Evolutionary conservation across 2,797 vertebrate genomes (phyloP), one percentile per base, ranked within the genome.

Genomic region (Nothura maculosa): DNA sequence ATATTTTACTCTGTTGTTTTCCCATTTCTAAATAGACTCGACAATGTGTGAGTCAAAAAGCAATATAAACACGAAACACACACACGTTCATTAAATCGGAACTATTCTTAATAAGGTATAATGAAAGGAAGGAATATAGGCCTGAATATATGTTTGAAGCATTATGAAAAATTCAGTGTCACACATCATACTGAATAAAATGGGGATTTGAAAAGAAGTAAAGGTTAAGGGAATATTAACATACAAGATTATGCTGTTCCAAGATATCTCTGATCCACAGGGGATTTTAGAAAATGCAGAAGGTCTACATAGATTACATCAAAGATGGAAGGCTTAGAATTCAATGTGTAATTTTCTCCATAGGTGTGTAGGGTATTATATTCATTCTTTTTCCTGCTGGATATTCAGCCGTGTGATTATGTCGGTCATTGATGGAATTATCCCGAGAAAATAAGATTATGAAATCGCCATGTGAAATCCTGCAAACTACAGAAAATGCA

Each of bases 401-500:
- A 86, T 94, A 94, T 90, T 89, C 81, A 86, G n/a, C 42, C 61
- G 63, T 38, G n/a, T 0, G 25, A 81, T 73, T 83, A 54, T 82
- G 64, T 86, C 87, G 93, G 66, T 85, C 61, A 48, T 70, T 84
- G 91, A 96, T 90, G 50, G 94, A 91, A 94, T 94, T 92, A 97
- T 60, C 30, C 50, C 47, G 82, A 62, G 52, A 95, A 96, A 96
- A 69, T 57, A 81, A 95, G 85, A 95, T 82, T 94, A 93, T 62
- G 66, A 94, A 95, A 92, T 74, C 74, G 91, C 80, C 85, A 94
- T 67, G 34, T 85, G 74, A 81, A 95, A 89, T 96, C 94, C 78
- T 88, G 60, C 81, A 87, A 94, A 91, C 80, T 91, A 79, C 50
- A 95, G 48, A 85, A 94, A 97, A 88, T 30, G 66, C 62, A 90